phyloP scores from a whole-genome alignment of 2,888 invertebrate genomes.

The Hypomecis punctinalis region DNA sequence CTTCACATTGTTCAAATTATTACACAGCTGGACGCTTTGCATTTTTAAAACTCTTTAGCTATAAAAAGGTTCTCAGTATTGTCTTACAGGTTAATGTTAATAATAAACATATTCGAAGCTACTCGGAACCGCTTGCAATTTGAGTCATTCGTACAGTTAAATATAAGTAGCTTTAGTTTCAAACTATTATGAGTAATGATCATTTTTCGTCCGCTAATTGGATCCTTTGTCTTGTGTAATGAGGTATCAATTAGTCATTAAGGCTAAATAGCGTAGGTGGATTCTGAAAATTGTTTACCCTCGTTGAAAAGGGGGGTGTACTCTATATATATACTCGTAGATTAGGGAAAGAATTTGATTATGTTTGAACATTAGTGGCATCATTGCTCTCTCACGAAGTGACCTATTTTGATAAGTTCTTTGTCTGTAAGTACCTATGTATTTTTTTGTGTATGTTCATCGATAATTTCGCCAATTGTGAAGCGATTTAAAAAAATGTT shows the following conservation, averaged over 20 bases:
- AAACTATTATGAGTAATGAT: slow-evolving; percentile 33
- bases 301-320: too few relatives aligned
- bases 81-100: slow-evolving; percentile 33
- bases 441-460: too few relatives aligned
- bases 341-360: too few relatives aligned
- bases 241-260: slow-evolving; percentile 18
- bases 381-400: too few relatives aligned
- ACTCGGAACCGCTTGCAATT: slow-evolving; percentile 18
- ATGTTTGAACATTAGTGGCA: too few relatives aligned
- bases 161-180: slow-evolving; percentile 1
- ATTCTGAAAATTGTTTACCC: neutral
- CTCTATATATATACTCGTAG: too few relatives aligned
- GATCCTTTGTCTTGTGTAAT: slow-evolving; percentile 18
- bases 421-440: too few relatives aligned
- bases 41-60: neutral
- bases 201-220: slow-evolving; percentile 14
- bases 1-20: neutral
- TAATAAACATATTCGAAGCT: slow-evolving; percentile 35
- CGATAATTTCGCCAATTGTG: too few relatives aligned
- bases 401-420: too few relatives aligned
- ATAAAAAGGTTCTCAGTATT: slow-evolving; percentile 3
- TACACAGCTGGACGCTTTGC: neutral
- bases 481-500: too few relatives aligned
- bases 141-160: slow-evolving; percentile 18
- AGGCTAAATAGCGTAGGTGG: neutral